A percentile compares a stretch with the other conserved stretches of the same genome.
Conservation (phyloP, 1,140 invertebrate genomes). For the Heliconius melpomene region DNA sequence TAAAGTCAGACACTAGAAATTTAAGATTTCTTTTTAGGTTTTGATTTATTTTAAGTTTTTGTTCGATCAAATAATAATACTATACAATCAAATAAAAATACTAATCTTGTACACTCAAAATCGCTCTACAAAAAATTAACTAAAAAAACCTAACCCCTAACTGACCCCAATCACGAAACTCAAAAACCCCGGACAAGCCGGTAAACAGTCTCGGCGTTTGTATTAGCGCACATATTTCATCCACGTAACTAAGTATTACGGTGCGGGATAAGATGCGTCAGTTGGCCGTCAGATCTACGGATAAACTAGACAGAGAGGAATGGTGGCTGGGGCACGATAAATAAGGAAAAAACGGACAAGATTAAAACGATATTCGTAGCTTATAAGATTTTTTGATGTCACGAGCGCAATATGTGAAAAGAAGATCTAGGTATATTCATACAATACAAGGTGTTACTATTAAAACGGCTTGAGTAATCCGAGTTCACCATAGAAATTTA, state of each 20-base stretch:
- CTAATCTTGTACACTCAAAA: too few species aligned
- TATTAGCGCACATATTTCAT: slow-evolving; percentile 40
- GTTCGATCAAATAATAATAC: too few species aligned
- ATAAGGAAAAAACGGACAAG: slow-evolving; percentile 51
- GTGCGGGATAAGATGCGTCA: slow-evolving; percentile 66
- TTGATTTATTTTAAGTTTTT: too few species aligned
- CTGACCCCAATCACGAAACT: neutral
- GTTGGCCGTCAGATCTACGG: slow-evolving; percentile 73
- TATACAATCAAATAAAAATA: too few species aligned
- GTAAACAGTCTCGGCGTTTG: slow-evolving; percentile 27
- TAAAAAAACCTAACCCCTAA: neutral
- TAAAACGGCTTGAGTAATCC: too few species aligned
- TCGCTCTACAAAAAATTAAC: neutral
- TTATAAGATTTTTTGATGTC: neutral
- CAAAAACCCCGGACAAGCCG: slow-evolving; percentile 5
- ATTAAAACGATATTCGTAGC: neutral
- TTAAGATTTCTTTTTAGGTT: too few species aligned
- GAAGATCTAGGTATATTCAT: too few species aligned
- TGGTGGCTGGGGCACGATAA: slow-evolving; percentile 63
- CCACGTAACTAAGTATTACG: slow-evolving; percentile 49
- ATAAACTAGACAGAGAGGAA: slow-evolving; percentile 76
- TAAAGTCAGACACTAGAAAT: neutral
- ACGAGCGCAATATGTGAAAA: too few species aligned
- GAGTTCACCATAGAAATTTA: too few species aligned
- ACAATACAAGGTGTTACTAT: too few species aligned